Percentiles rank a stretch among this genome's conserved stretches.
These are phyloP conservation scores for Berghia stephanieae DNA, from an alignment of 1,140 invertebrate genomes.

Conservation along the genomic window DNA sequence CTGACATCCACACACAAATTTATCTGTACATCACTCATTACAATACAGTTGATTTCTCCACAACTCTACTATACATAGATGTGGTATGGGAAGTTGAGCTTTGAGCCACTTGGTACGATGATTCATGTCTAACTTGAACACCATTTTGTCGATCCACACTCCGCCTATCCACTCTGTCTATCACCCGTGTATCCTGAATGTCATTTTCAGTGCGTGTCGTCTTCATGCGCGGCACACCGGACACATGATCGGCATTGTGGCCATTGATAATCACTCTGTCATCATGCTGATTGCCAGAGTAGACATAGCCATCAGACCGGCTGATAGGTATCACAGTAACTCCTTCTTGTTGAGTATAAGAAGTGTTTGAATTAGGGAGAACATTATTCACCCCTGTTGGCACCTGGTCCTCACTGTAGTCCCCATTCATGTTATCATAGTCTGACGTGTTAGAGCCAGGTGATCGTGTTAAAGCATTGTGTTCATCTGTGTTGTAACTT, in stretches of 20 bases:
- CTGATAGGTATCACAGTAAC: constrained; percentile 43
- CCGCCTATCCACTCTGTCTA: constrained; percentile 19
- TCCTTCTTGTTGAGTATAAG: neutral
- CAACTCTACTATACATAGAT: constrained; percentile 31
- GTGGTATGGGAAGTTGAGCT: constrained; percentile 29
- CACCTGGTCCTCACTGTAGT: constrained; percentile 27
- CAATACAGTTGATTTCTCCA: constrained; percentile 35
- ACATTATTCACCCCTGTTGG: neutral
- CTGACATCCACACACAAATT: neutral
- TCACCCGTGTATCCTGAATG: constrained; percentile 27
- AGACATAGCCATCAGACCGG: constrained; percentile 53
- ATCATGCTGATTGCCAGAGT: constrained; percentile 10
- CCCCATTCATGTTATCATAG: constrained; percentile 57
- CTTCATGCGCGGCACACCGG: constrained; percentile 33
- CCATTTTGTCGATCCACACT: constrained; percentile 37
- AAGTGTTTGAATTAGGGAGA: constrained; percentile 11
- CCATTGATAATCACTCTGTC: constrained; percentile 39
- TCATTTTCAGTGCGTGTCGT: constrained; percentile 37
- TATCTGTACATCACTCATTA: constrained; percentile 13
- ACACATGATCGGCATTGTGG: constrained; percentile 25
- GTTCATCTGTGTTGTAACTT: constrained; percentile 35
- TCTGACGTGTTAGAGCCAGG: constrained; percentile 53
- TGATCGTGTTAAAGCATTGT: constrained; percentile 41
- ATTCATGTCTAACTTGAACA: constrained; percentile 32
- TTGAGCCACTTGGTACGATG: constrained; percentile 27